phyloP scores from a whole-genome alignment of 2,113 vertebrate species.

The Tachysurus vachellii region DNA sequence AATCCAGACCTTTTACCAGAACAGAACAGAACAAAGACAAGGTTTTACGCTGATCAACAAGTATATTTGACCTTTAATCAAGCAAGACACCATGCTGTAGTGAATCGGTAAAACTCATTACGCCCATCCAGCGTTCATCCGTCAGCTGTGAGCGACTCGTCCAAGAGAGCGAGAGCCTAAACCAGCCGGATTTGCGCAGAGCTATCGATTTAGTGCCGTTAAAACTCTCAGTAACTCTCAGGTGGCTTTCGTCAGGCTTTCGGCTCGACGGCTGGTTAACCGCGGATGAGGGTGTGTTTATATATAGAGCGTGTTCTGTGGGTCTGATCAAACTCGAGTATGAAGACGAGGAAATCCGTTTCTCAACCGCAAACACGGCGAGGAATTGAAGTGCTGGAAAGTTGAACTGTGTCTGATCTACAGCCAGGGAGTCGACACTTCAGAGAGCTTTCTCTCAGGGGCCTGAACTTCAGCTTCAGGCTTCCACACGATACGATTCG shows the following conservation, averaged over 20 bases:
- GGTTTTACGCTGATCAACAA: slow-evolving; percentile 16
- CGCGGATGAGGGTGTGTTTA: neutral
- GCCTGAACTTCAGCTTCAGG: neutral
- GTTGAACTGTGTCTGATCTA: neutral
- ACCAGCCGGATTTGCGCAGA: neutral
- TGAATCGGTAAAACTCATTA: slow-evolving; percentile 31
- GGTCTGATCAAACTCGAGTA: neutral
- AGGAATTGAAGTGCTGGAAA: neutral
- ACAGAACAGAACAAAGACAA: neutral
- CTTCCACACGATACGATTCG: neutral
- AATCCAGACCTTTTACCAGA: neutral
- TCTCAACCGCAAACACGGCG: neutral
- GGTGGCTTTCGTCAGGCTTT: slow-evolving; percentile 18
- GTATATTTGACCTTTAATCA: neutral
- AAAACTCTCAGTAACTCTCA: slow-evolving; percentile 1
- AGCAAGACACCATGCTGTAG: neutral
- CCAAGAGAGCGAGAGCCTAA: neutral
- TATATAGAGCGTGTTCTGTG: slow-evolving; percentile 4
- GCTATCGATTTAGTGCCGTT: slow-evolving; percentile 20
- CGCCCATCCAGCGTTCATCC: neutral
- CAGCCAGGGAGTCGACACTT: neutral
- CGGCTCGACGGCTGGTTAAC: neutral
- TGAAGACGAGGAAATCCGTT: neutral
- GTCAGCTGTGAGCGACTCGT: neutral
- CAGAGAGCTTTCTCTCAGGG: neutral